A percentile compares a stretch with the other conserved stretches of the same genome.
Evolutionary conservation across 2,797 vertebrate genomes (phyloP).

Genomic region (Salmo trutta): DNA sequence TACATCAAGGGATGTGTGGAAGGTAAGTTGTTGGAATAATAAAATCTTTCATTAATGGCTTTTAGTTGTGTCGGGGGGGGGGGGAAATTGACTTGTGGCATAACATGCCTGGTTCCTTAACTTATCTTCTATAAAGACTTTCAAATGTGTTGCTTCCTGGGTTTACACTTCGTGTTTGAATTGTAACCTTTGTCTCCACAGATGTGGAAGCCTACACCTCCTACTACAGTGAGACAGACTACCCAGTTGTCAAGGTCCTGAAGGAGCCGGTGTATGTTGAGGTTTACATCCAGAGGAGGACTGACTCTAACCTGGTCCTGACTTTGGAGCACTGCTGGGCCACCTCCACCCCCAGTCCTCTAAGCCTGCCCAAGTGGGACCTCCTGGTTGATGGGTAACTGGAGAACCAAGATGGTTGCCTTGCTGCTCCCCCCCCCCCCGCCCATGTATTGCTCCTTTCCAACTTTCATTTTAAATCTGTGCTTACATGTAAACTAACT

Average conservation of each 20-base stretch:
- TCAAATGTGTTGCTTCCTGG: too few relatives aligned
- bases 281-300: slow-evolving; percentile 62
- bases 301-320: slow-evolving; percentile 69
- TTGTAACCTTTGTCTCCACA: slow-evolving; percentile 42
- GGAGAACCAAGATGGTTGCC: background rate
- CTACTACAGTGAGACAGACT: slow-evolving; percentile 68
- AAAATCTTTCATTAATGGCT: too few relatives aligned
- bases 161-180: background rate
- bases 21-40: slow-evolving; percentile 43
- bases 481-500: background rate
- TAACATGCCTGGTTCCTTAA: too few relatives aligned
- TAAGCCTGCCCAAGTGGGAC: slow-evolving; percentile 72
- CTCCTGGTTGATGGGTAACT: slow-evolving; percentile 72
- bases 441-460: background rate
- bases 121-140: too few relatives aligned
- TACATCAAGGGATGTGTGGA: slow-evolving; percentile 68
- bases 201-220: slow-evolving; percentile 56
- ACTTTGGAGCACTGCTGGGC: slow-evolving; percentile 78
- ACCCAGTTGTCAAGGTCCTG: slow-evolving; percentile 71
- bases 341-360: slow-evolving; percentile 54
- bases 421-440: background rate
- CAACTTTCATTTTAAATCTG: too few relatives aligned
- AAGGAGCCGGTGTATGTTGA: slow-evolving; percentile 68
- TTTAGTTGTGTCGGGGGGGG: background rate
- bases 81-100: too few relatives aligned